A percentile compares a stretch with the other conserved stretches of the same genome.
Conservation (phyloP, 2,113 vertebrate genomes). For the Oncorhynchus nerka region DNA sequence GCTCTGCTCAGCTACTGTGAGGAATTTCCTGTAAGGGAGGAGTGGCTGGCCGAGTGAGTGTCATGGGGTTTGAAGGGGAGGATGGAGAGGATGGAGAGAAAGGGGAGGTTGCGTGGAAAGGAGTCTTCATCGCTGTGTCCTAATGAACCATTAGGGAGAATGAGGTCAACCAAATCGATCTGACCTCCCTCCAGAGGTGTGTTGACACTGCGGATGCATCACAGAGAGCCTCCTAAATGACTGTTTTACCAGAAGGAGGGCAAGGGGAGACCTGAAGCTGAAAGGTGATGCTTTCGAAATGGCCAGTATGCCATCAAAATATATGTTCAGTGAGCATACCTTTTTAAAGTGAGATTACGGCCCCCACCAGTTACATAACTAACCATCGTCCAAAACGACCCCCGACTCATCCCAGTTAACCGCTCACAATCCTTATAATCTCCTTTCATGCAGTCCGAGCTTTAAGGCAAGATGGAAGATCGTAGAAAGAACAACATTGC, state of each 20-base stretch:
- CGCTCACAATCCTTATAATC: background rate
- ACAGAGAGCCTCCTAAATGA: background rate
- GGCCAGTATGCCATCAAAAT: too few species aligned
- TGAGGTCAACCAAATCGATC: background rate
- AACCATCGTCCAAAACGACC: background rate
- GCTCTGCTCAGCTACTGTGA: background rate
- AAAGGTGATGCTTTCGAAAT: background rate
- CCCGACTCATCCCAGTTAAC: background rate
- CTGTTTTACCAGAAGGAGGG: background rate
- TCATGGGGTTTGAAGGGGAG: background rate
- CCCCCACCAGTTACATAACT: background rate
- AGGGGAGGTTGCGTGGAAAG: background rate
- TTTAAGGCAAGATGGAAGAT: background rate
- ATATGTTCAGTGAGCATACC: too few species aligned
- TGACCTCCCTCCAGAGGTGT: background rate
- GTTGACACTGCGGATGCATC: background rate
- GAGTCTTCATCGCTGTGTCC: background rate
- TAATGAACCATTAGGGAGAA: background rate
- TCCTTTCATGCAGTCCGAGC: background rate
- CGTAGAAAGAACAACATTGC: background rate
- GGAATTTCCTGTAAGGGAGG: background rate
- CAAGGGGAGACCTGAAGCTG: background rate
- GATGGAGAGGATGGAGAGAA: background rate
- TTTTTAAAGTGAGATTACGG: background rate
- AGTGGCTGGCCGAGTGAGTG: too few species aligned